Conservation (phyloP, 2,888 invertebrate genomes). For the Tenthredo distinguenda region DNA sequence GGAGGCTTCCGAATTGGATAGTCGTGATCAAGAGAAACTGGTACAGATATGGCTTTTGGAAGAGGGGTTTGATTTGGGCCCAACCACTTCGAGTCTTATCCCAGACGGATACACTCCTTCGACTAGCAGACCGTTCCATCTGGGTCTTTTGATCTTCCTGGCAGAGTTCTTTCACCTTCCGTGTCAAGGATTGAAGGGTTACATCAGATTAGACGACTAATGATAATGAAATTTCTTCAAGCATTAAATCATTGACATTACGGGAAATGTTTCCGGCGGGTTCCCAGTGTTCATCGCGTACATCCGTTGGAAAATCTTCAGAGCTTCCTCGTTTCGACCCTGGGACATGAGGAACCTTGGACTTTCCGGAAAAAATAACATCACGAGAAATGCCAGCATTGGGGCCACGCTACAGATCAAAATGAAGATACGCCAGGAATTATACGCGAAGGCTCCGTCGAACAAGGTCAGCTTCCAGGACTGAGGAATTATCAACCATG, state of each 20-base stretch:
- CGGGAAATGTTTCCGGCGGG: slow-evolving; percentile 71
- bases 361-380: slow-evolving; percentile 74
- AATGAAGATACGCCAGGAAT: slow-evolving; percentile 76
- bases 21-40: slow-evolving; percentile 26
- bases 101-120: neutral
- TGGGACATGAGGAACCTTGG: slow-evolving; percentile 75
- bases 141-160: neutral
- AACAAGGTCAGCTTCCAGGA: slow-evolving; percentile 52
- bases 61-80: slow-evolving; percentile 28
- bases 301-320: slow-evolving; percentile 71
- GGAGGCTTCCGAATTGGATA: slow-evolving; percentile 31
- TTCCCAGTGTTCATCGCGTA: slow-evolving; percentile 73
- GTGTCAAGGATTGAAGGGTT: neutral
- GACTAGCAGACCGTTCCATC: slow-evolving; percentile 73
- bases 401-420: slow-evolving; percentile 73
- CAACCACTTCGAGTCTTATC: slow-evolving; percentile 27
- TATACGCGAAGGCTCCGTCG: slow-evolving; percentile 63
- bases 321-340: slow-evolving; percentile 71
- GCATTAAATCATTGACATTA: slow-evolving; percentile 58
- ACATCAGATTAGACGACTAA: neutral
- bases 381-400: slow-evolving; percentile 70
- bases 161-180: slow-evolving; percentile 30
- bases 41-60: neutral
- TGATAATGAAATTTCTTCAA: neutral
- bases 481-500: slow-evolving; percentile 55